A percentile compares a stretch with the other conserved stretches of the same genome.
Evolutionary conservation across 2,113 vertebrate species (phyloP).

Genomic region (Theristicus caerulescens): DNA sequence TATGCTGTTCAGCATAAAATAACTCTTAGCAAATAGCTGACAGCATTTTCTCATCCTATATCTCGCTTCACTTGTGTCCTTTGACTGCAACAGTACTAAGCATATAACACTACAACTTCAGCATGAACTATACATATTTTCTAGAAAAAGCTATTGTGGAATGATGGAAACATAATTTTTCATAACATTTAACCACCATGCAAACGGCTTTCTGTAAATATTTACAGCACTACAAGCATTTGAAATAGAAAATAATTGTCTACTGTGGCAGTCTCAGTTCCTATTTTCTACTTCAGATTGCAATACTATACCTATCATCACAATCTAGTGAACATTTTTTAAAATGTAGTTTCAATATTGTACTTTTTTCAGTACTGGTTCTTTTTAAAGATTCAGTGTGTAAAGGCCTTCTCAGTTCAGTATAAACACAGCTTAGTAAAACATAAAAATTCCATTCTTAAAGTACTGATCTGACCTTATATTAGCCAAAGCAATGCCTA

Average conservation of each 20-base stretch:
- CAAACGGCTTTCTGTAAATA: neutral
- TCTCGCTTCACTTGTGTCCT: neutral
- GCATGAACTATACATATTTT: neutral
- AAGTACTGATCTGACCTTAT: neutral
- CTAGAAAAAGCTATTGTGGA: neutral
- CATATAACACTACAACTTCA: neutral
- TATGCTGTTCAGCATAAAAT: neutral
- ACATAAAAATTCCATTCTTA: neutral
- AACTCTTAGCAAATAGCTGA: neutral
- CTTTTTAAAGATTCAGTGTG: neutral
- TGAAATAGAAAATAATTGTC: neutral
- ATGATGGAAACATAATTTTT: neutral
- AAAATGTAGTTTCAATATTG: neutral
- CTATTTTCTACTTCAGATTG: neutral
- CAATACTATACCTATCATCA: neutral
- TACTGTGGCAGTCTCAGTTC: neutral
- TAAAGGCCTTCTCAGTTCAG: neutral
- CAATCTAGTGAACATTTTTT: neutral
- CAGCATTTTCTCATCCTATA: neutral
- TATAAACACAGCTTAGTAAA: neutral
- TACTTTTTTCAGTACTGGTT: neutral
- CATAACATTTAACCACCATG: neutral
- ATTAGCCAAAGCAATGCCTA: neutral
- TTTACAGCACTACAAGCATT: neutral
- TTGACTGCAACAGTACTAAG: neutral